Evolutionary conservation across 92 coral and sea anemone species (phyloP), one percentile per base, ranked within the genome.

Genomic region (Isaurus tuberculatus): DNA sequence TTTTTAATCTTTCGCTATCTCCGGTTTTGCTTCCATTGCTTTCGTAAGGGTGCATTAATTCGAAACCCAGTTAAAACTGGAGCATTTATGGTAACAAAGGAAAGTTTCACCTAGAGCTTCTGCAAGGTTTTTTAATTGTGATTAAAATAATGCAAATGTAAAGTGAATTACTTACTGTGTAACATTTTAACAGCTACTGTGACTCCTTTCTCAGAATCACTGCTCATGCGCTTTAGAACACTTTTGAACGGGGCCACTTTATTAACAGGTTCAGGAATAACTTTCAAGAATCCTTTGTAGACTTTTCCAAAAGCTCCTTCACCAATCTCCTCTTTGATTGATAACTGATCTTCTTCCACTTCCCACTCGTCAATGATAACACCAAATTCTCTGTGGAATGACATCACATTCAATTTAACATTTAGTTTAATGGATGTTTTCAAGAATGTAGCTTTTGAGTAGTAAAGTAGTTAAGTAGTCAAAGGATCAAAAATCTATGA

Each of bases 231-330:
- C 64, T 74, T 74, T 33, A 74, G 10, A 11, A 74, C 29, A 16
- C 65, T 74, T 13, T 20, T 74, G 8, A 74, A 74, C 10, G 80
- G 80, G 8, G 63, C 65, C 11, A 74, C 80, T 10, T 74, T 74
- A 57, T 51, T 74, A 22, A 53, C 80, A 2, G 81, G 75, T 10
- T 72, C 77, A 3, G 90, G 88, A 4, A 66, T 80, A 78, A 70
- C 83, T 16, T 60, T 72, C 3, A 93, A 77, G 36, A 64, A 73
- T 34, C 88, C 97, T 43, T 84, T 91, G 81, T 74, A 91, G 33
- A 93, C 97, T 83, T 89, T 93, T n/a, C 97, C 97, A 75, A 93
- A 93, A 23, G 97, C 97, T 25, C 97, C 97, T 74, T 93, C 94
- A 3, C 92, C 97, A 17, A 93, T 65, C 66, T 86, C 91, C 33